phyloP scores from a whole-genome alignment of 1,140 invertebrate genomes.

The Orchestia grillus region DNA sequence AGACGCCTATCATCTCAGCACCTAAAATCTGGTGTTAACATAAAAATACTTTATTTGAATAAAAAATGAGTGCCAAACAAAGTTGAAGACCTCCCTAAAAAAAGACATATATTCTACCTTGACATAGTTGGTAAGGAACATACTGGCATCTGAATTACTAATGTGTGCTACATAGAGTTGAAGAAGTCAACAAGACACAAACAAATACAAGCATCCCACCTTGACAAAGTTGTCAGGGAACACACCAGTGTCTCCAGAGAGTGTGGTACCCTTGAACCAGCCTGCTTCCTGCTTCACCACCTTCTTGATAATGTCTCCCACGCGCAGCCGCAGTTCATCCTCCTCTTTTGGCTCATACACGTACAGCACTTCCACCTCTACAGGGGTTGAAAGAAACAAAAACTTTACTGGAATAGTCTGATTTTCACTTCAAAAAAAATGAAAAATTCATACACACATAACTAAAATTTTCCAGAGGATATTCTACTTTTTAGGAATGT shows the following conservation, averaged over 20 bases:
- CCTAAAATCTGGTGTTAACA: no score
- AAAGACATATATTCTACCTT: no score
- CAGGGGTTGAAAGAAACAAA: background rate
- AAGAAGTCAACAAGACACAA: background rate
- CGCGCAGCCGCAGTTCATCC: constrained; percentile 81
- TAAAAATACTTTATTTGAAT: no score
- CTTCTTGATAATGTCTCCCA: constrained; percentile 87
- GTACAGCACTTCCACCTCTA: constrained; percentile 78
- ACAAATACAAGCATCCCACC: constrained; percentile 71
- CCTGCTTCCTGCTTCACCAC: constrained; percentile 88
- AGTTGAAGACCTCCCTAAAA: no score
- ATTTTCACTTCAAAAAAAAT: background rate
- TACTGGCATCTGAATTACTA: no score
- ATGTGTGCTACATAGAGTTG: no score
- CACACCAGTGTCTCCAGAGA: constrained; percentile 90
- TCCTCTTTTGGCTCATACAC: constrained; percentile 92
- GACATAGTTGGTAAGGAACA: no score
- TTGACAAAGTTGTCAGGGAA: constrained; percentile 98
- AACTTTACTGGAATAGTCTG: background rate
- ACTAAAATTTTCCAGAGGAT: no score
- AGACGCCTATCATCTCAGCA: no score
- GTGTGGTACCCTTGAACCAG: constrained; percentile 94
- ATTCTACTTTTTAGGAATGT: no score
- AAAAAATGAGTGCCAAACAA: no score
- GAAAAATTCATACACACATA: no score